A percentile compares a stretch with the other conserved stretches of the same genome.
Conservation (phyloP, 2,797 vertebrate species). For the Neopelma chrysocephalum region DNA sequence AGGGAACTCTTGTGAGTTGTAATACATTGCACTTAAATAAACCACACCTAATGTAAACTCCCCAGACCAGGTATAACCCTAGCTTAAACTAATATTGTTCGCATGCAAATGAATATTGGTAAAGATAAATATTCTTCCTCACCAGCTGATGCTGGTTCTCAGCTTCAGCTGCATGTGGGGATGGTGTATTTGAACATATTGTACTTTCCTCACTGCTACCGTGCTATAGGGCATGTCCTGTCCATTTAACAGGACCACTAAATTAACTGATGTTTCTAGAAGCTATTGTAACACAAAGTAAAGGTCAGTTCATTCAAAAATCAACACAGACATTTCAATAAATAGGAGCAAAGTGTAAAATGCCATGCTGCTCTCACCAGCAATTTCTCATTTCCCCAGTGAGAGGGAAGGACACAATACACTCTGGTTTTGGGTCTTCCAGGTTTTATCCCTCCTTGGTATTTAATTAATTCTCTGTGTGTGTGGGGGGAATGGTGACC, state of each 20-base stretch:
- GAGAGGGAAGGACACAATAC: neutral
- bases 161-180: neutral
- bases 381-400: neutral
- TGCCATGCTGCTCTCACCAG: neutral
- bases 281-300: neutral
- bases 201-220: neutral
- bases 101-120: neutral
- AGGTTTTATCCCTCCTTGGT: conserved; percentile 13
- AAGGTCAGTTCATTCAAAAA: neutral
- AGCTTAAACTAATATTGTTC: neutral
- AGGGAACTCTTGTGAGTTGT: neutral
- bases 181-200: neutral
- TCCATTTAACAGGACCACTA: neutral
- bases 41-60: neutral
- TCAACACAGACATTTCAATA: neutral
- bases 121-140: neutral
- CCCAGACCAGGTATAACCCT: neutral
- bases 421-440: neutral
- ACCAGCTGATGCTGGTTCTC: neutral
- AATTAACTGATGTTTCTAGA: neutral
- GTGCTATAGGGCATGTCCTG: neutral
- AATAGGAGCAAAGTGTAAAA: neutral
- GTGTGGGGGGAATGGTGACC: conserved; percentile 13
- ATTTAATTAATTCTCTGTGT: conserved; percentile 48
- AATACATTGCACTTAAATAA: neutral